Evolutionary conservation across 2,888 invertebrate species (phyloP).

Genomic region (Mamestra brassicae): DNA sequence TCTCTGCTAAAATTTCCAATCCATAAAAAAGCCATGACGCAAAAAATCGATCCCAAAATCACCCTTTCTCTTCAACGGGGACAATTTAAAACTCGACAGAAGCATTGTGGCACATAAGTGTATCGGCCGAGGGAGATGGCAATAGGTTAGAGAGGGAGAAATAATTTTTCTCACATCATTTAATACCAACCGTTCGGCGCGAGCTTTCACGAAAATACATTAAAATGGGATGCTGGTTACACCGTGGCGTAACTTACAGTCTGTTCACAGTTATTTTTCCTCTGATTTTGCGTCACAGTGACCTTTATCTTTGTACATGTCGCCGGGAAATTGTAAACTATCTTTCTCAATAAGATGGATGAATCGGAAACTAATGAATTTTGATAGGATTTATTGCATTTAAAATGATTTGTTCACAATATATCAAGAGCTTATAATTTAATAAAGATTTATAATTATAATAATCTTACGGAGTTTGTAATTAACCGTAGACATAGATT

Average conservation of each 20-base stretch:
- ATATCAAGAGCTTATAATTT: too few relatives aligned
- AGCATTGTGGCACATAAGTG: constrained; percentile 42
- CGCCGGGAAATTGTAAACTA: too few relatives aligned
- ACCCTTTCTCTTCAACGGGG: constrained; percentile 47
- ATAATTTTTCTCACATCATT: constrained; percentile 83
- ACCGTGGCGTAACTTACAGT: constrained; percentile 66
- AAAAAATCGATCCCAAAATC: constrained; percentile 47
- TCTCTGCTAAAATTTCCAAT: constrained; percentile 17
- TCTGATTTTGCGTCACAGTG: too few relatives aligned
- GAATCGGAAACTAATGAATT: too few relatives aligned
- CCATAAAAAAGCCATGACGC: constrained; percentile 2
- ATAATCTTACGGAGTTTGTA: too few relatives aligned
- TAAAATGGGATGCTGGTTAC: constrained; percentile 72
- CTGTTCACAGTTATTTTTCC: too few relatives aligned
- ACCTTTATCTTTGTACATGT: too few relatives aligned
- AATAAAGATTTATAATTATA: too few relatives aligned
- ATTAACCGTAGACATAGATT: too few relatives aligned
- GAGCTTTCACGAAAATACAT: constrained; percentile 78
- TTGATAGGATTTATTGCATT: too few relatives aligned
- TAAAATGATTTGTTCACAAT: too few relatives aligned
- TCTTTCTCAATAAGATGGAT: too few relatives aligned
- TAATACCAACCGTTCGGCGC: constrained; percentile 74
- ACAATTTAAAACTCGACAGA: constrained; percentile 58
- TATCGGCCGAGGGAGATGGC: constrained; percentile 59
- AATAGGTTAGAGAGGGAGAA: constrained; percentile 56